phyloP scores from a whole-genome alignment of 2,888 invertebrate species.

The Standfussiana lucernea region DNA sequence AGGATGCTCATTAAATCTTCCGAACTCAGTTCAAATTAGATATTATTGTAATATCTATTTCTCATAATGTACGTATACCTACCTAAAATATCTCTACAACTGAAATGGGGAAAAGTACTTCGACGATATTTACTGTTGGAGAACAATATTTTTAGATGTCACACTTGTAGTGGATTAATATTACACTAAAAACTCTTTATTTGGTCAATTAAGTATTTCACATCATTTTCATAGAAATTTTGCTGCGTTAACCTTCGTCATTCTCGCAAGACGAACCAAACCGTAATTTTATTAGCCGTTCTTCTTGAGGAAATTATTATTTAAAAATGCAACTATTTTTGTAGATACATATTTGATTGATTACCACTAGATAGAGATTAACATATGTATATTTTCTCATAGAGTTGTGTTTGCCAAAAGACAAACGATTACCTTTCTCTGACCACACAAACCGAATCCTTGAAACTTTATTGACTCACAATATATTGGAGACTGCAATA shows the following conservation, averaged over 20 bases:
- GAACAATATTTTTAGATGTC: slow-evolving; percentile 88
- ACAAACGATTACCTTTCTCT: slow-evolving; percentile 80
- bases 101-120: slow-evolving; percentile 81
- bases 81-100: slow-evolving; percentile 77
- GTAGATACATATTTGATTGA: slow-evolving; percentile 89
- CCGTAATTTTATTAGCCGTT: slow-evolving; percentile 76
- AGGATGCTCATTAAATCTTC: slow-evolving; percentile 83
- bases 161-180: slow-evolving; percentile 82
- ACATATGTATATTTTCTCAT: slow-evolving; percentile 87
- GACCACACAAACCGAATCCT: slow-evolving; percentile 82
- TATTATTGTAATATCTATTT: slow-evolving; percentile 78
- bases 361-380: slow-evolving; percentile 89
- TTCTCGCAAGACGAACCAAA: slow-evolving; percentile 69
- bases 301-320: slow-evolving; percentile 80
- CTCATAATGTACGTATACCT: slow-evolving; percentile 75
- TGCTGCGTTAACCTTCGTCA: slow-evolving; percentile 71
- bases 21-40: slow-evolving; percentile 81
- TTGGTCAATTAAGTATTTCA: slow-evolving; percentile 77
- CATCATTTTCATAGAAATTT: slow-evolving; percentile 78
- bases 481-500: slow-evolving; percentile 55
- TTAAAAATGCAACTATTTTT: slow-evolving; percentile 90
- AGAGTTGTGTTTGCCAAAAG: slow-evolving; percentile 86
- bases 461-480: slow-evolving; percentile 70
- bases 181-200: slow-evolving; percentile 75
- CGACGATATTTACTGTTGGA: slow-evolving; percentile 83